Evolutionary conservation across 2,888 invertebrate species (phyloP), one percentile per base, ranked within the genome.

Genomic region (Ferrisia virgata): DNA sequence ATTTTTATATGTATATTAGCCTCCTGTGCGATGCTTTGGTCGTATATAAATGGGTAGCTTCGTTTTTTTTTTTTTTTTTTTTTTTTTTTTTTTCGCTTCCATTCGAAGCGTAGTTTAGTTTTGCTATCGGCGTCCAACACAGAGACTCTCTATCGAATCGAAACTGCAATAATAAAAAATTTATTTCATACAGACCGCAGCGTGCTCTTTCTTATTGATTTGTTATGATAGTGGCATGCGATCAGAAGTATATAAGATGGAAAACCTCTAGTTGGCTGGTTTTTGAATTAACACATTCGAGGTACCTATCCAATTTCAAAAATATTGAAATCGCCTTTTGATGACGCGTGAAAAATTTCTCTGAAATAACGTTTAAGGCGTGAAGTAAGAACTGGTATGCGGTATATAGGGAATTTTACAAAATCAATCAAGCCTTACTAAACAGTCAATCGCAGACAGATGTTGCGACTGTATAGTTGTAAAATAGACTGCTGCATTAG

Each of bases 401-500:
- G n/a, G n/a, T n/a, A n/a, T n/a, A n/a, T 53, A 22, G 43, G 22
- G 36, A 43, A 82, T 80, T 80, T 80, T 83, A 43, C 72, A 83
- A 83, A 83, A 40, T 69, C 83, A 76, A 72, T 72, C 69, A 83
- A 72, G 83, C 83, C 47, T 83, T 76, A 83, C 83, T 83, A 83
- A 83, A 83, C 31, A 83, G 76, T 83, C 83, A 76, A 83, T 76
- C 76, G 40, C 25, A 11, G 83, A 69, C 83, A 83, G 83, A 69
- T 83, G 83, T 76, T 40, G 33, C 33, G 47, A 36, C 72, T 39
- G 39, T 72, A 40, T 40, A 36, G 47, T 25, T n/a, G 72, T 25
- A 83, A 40, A 31, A 39, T 69, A n/a, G 83, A 72, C 69, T 36
- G 53, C 58, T 64, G 83, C 40, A 76, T 43, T 43, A 31, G 72